A percentile compares a stretch with the other conserved stretches of the same genome.
Evolutionary conservation across 1,140 invertebrate genomes (phyloP).

Genomic region (Vanessa atalanta): DNA sequence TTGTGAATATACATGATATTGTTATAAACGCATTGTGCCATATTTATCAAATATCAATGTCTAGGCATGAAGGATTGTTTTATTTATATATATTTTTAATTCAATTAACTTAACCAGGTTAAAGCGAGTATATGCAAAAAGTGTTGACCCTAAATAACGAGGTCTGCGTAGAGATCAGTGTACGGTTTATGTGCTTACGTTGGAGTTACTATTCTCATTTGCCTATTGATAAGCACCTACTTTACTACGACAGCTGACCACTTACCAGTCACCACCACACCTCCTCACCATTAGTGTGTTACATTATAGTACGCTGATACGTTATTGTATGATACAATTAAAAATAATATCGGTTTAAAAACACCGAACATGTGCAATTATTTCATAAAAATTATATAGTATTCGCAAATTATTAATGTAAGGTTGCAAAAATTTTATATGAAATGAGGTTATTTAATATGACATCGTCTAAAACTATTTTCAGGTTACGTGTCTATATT

Average conservation of each 20-base stretch:
- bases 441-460: too few relatives aligned
- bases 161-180: constrained; percentile 34
- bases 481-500: too few relatives aligned
- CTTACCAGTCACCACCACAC: not conserved
- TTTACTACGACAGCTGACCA: not conserved
- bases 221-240: constrained; percentile 34
- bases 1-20: too few relatives aligned
- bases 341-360: not conserved
- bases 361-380: too few relatives aligned
- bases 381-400: too few relatives aligned
- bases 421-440: too few relatives aligned
- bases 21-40: too few relatives aligned
- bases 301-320: not conserved
- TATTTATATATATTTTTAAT: too few relatives aligned
- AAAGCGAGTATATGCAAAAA: constrained; percentile 10
- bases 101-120: not conserved
- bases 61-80: too few relatives aligned
- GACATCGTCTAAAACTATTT: too few relatives aligned
- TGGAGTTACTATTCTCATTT: constrained; percentile 34
- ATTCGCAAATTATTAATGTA: too few relatives aligned
- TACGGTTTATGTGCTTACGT: constrained; percentile 40
- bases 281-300: not conserved
- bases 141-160: not conserved
- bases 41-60: too few relatives aligned
- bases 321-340: not conserved